Evolutionary conservation across 2,888 invertebrate species (phyloP).

Genomic region (Ochlodes sylvanus): DNA sequence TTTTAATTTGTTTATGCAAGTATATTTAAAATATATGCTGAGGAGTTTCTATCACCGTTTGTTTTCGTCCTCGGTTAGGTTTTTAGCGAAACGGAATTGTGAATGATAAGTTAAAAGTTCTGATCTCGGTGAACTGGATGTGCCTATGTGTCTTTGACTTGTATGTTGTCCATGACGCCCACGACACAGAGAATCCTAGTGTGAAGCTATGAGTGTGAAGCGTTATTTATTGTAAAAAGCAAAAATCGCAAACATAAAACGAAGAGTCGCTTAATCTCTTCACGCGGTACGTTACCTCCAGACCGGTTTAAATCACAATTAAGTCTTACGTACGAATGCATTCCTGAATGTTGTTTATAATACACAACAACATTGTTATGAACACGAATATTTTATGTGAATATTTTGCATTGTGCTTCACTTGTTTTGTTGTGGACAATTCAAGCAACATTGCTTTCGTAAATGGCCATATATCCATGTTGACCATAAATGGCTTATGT

Average conservation of each 20-base stretch:
- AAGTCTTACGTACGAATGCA: slow-evolving; percentile 44
- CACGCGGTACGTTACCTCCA: slow-evolving; percentile 57
- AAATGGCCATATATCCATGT: neutral
- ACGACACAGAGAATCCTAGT: too few species aligned
- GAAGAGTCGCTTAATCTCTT: slow-evolving; percentile 59
- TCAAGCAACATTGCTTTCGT: slow-evolving; percentile 26
- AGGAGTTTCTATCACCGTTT: too few species aligned
- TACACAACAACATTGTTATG: slow-evolving; percentile 34
- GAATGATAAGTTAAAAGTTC: too few species aligned
- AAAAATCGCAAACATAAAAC: slow-evolving; percentile 56
- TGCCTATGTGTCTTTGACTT: too few species aligned
- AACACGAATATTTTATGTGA: slow-evolving; percentile 29
- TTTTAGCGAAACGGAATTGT: too few species aligned
- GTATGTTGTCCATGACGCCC: too few species aligned
- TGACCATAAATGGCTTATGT: neutral
- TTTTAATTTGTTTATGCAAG: too few species aligned
- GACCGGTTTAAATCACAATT: slow-evolving; percentile 50
- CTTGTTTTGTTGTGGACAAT: slow-evolving; percentile 26
- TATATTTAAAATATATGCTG: too few species aligned
- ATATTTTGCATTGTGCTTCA: slow-evolving; percentile 31
- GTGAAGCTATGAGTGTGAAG: too few species aligned
- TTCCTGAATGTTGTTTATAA: slow-evolving; percentile 41
- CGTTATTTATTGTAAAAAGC: slow-evolving; percentile 61
- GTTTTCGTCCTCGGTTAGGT: too few species aligned
- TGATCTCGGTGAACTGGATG: too few species aligned